A percentile compares a stretch with the other conserved stretches of the same genome.
Evolutionary conservation across 2,888 invertebrate species (phyloP).

Genomic region (Amphipoea oculea): DNA sequence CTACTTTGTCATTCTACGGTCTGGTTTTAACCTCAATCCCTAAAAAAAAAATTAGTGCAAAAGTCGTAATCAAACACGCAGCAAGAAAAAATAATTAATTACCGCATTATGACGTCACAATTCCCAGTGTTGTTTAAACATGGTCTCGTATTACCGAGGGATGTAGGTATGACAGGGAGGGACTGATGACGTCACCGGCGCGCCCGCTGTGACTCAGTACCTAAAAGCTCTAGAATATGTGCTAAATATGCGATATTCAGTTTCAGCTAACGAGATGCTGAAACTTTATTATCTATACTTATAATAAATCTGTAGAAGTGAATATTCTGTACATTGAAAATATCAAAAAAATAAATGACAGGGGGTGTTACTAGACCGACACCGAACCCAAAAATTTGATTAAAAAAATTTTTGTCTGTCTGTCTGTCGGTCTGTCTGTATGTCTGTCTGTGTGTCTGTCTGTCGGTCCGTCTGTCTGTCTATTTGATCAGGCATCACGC

Average conservation of each 20-base stretch:
- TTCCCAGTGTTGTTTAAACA: conserved; percentile 20
- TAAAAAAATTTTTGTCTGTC: too few species aligned
- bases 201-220: conserved; percentile 50
- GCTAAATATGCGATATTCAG: background rate
- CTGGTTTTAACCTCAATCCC: background rate
- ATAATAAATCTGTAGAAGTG: too few species aligned
- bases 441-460: too few species aligned
- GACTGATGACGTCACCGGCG: conserved; percentile 56
- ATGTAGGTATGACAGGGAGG: conserved; percentile 49
- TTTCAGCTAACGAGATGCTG: background rate
- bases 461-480: too few species aligned
- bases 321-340: too few species aligned
- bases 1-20: background rate
- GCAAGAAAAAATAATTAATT: conserved; percentile 1
- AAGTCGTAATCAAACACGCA: conserved; percentile 5
- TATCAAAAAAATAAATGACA: too few species aligned
- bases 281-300: too few species aligned
- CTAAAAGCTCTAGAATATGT: conserved; percentile 24
- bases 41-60: background rate
- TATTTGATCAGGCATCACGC: too few species aligned
- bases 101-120: conserved; percentile 34
- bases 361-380: too few species aligned
- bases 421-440: too few species aligned
- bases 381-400: too few species aligned
- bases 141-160: conserved; percentile 43